Evolutionary conservation across 2,797 vertebrate species (phyloP).

Genomic region (Gephyroberyx darwinii): DNA sequence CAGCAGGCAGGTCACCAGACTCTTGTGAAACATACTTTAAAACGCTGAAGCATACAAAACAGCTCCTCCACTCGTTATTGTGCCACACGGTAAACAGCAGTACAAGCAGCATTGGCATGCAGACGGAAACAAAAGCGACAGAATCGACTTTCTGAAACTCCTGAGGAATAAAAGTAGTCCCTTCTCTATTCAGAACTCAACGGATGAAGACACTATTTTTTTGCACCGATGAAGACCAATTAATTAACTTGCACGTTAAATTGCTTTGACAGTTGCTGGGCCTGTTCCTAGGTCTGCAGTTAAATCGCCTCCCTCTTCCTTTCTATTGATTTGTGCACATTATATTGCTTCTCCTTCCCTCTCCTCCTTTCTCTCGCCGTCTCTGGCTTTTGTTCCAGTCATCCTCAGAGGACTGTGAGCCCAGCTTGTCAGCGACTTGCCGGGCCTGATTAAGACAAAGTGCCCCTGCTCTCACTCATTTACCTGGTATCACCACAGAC

Average conservation of each 20-base stretch:
- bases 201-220: neutral
- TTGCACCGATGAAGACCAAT: neutral
- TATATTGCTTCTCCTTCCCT: constrained; percentile 32
- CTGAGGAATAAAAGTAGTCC: neutral
- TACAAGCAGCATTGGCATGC: constrained; percentile 2
- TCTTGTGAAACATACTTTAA: constrained; percentile 43
- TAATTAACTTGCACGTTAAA: constrained; percentile 33
- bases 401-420: constrained; percentile 36
- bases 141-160: constrained; percentile 1
- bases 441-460: constrained; percentile 48
- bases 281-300: constrained; percentile 17
- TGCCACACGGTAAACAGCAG: constrained; percentile 29
- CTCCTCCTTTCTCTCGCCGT: constrained; percentile 11
- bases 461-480: constrained; percentile 20
- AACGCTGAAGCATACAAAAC: constrained; percentile 55
- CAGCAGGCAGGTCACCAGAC: constrained; percentile 45
- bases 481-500: constrained; percentile 28
- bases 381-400: constrained; percentile 25
- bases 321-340: constrained; percentile 39
- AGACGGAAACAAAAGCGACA: constrained; percentile 6
- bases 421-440: constrained; percentile 41
- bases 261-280: constrained; percentile 32
- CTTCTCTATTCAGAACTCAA: neutral
- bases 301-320: constrained; percentile 16
- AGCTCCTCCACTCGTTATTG: constrained; percentile 22